A percentile compares a stretch with the other conserved stretches of the same genome.
Conservation (phyloP, 1,140 invertebrate genomes). For the Vanessa tameamea region DNA sequence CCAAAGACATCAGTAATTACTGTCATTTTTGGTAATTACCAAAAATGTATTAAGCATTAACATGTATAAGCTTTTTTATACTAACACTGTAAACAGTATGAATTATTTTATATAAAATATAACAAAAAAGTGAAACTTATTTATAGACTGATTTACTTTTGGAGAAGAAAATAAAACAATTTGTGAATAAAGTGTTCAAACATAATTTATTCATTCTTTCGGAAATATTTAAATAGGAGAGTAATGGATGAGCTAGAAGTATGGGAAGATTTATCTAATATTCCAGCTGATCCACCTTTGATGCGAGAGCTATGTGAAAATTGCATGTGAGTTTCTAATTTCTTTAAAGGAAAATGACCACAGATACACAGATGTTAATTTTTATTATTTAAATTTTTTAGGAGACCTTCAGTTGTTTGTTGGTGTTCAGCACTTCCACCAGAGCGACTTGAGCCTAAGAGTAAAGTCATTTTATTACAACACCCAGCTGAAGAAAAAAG, state of each 20-base stretch:
- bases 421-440: slow-evolving; percentile 92
- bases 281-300: slow-evolving; percentile 87
- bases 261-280: slow-evolving; percentile 86
- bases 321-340: slow-evolving; percentile 83
- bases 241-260: slow-evolving; percentile 76
- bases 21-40: too few relatives aligned
- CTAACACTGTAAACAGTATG: too few relatives aligned
- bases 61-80: too few relatives aligned
- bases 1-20: too few relatives aligned
- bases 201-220: slow-evolving; percentile 7
- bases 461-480: slow-evolving; percentile 90
- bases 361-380: too few relatives aligned
- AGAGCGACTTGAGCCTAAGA: slow-evolving; percentile 84
- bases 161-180: not conserved
- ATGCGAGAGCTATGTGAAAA: slow-evolving; percentile 85
- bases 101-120: too few relatives aligned
- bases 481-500: slow-evolving; percentile 96
- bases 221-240: slow-evolving; percentile 3
- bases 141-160: too few relatives aligned
- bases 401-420: slow-evolving; percentile 92
- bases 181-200: not conserved
- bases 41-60: too few relatives aligned
- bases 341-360: not conserved
- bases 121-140: too few relatives aligned
- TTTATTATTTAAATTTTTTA: slow-evolving; percentile 66